These are phyloP conservation scores for Zaprionus gabonicus DNA, from an alignment of 1,140 invertebrate genomes.

Conservation along the genomic window DNA sequence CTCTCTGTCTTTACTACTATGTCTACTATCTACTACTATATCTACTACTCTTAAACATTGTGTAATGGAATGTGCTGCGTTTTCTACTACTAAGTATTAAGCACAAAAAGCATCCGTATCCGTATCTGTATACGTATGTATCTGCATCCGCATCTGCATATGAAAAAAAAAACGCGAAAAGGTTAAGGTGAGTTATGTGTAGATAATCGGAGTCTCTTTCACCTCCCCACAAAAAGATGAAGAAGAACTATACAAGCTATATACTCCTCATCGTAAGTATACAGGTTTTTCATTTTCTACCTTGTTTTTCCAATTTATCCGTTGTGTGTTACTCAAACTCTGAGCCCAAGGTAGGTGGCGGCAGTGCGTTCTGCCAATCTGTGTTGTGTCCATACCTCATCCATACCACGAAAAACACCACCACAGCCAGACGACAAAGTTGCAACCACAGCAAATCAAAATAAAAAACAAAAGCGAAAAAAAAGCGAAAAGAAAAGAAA, in stretches of 20 bases:
- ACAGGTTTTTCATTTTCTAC: conserved; percentile 11
- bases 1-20: conserved; percentile 37
- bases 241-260: not conserved
- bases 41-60: conserved; percentile 45
- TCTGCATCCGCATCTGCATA: conserved; percentile 10
- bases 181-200: conserved; percentile 48
- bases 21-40: conserved; percentile 40
- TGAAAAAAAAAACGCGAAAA: not conserved
- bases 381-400: conserved; percentile 51
- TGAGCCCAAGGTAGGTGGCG: conserved; percentile 59
- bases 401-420: conserved; percentile 9
- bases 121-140: conserved; percentile 35
- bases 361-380: conserved; percentile 30
- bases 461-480: conserved; percentile 32
- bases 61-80: conserved; percentile 61
- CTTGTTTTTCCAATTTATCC: conserved; percentile 20
- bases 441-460: conserved; percentile 38
- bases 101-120: conserved; percentile 34
- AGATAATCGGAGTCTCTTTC: conserved; percentile 16
- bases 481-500: conserved; percentile 37
- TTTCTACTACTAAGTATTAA: conserved; percentile 57
- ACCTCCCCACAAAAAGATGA: not conserved
- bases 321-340: conserved; percentile 25
- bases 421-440: conserved; percentile 39
- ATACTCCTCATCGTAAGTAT: conserved; percentile 30